Percentiles rank a stretch among this genome's conserved stretches.
These are phyloP conservation scores for Bujurquina vittata DNA, from an alignment of 2,113 vertebrate genomes.

Conservation along the genomic window DNA sequence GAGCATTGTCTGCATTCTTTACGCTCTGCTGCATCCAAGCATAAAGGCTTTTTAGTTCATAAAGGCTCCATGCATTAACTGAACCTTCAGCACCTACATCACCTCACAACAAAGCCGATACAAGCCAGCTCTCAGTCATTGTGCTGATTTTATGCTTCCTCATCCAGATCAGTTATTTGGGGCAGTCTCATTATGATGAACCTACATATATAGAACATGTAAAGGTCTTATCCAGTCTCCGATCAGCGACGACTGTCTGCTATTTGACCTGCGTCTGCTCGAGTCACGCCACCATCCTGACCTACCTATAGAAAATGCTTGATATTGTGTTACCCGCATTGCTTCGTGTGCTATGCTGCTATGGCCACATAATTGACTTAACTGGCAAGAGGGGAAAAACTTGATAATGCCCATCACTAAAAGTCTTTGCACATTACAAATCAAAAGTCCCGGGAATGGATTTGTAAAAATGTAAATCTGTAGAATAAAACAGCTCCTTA, in stretches of 20 bases:
- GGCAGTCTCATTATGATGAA: background rate
- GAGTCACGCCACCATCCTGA: accelerated
- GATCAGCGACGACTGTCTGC: background rate
- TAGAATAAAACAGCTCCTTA: background rate
- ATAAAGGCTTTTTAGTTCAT: background rate
- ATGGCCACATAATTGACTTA: background rate
- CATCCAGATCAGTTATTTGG: background rate
- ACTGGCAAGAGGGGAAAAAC: background rate
- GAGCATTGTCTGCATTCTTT: background rate
- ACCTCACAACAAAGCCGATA: background rate
- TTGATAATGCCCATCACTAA: background rate
- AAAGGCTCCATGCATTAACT: background rate
- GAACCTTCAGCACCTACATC: background rate
- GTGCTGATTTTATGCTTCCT: background rate
- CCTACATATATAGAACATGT: background rate
- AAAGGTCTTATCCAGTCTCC: background rate
- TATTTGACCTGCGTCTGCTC: background rate
- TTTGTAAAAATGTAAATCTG: too few relatives aligned
- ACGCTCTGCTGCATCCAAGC: background rate
- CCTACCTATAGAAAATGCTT: background rate
- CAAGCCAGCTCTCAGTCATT: background rate
- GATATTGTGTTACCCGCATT: background rate
- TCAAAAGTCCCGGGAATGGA: background rate
- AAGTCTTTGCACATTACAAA: background rate
- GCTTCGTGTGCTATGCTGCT: accelerated